Evolutionary conservation across 2,797 vertebrate genomes (phyloP).

Genomic region (Galaxias olidus): DNA sequence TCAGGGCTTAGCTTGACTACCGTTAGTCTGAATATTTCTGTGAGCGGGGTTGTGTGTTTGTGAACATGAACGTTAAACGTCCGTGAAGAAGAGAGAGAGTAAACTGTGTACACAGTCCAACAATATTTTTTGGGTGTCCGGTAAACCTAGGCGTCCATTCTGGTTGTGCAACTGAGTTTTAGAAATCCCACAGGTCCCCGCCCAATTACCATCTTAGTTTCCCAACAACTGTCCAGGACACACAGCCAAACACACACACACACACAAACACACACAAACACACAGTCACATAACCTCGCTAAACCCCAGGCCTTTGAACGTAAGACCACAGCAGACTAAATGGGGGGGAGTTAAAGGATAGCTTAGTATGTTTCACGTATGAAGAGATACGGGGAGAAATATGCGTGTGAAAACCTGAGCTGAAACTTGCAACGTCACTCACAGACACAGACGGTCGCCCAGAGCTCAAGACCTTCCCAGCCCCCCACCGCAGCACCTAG

Average conservation of each 20-base stretch:
- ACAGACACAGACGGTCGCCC: not conserved
- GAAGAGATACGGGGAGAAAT: conserved; percentile 3
- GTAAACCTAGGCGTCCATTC: too few species aligned
- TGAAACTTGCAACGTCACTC: conserved; percentile 22
- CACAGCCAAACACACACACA: conserved; percentile 5
- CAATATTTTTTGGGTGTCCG: too few species aligned
- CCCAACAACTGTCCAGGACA: conserved; percentile 44
- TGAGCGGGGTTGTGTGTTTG: not conserved
- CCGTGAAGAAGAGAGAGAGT: conserved; percentile 4
- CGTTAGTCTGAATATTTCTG: not conserved
- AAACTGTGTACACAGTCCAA: too few species aligned
- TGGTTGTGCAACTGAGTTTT: conserved; percentile 63
- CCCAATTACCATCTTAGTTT: conserved; percentile 50
- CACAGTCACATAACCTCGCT: conserved; percentile 15
- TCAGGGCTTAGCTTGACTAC: too few species aligned
- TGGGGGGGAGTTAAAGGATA: conserved; percentile 19
- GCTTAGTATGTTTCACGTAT: conserved; percentile 40
- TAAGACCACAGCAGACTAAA: conserved; percentile 34
- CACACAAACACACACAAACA: not conserved
- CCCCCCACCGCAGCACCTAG: too few species aligned
- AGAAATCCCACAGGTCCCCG: conserved; percentile 60
- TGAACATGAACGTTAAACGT: conserved; percentile 6
- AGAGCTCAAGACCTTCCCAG: too few species aligned
- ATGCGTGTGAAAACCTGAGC: conserved; percentile 3
- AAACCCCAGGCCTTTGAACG: conserved; percentile 52